These are phyloP conservation scores for Monochamus alternatus DNA, from an alignment of 2,888 invertebrate genomes.

Conservation along the genomic window DNA sequence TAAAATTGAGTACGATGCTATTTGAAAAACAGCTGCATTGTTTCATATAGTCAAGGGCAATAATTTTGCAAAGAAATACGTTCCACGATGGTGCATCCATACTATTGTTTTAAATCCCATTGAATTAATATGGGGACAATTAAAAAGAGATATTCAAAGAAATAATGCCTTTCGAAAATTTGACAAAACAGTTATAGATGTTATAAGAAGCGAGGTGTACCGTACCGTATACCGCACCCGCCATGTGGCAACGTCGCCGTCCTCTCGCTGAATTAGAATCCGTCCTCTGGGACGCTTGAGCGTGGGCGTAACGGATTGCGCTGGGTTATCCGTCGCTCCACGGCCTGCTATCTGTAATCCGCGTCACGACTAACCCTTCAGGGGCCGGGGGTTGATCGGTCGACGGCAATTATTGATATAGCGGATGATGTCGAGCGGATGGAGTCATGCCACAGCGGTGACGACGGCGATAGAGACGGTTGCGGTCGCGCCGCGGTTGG, in stretches of 20 bases:
- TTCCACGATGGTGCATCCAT: no score
- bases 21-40: no score
- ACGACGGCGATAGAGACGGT: not conserved
- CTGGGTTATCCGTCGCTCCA: constrained; percentile 43
- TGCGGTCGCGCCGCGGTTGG: not conserved
- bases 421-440: not conserved
- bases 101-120: no score
- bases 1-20: no score
- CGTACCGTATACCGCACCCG: not conserved
- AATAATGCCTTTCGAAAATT: no score
- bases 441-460: not conserved
- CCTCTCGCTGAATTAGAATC: constrained; percentile 35
- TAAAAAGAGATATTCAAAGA: no score
- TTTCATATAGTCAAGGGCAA: no score
- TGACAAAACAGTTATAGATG: no score
- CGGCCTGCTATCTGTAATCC: constrained; percentile 39
- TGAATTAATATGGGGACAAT: no score
- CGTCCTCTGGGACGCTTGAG: constrained; percentile 35
- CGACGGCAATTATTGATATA: not conserved
- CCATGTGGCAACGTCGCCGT: constrained; percentile 6
- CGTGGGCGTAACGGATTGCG: constrained; percentile 41
- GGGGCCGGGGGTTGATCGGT: not conserved
- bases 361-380: constrained; percentile 8
- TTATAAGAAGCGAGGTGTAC: no score
- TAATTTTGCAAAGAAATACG: no score